Base-by-base conservation (phyloP, 2,888 invertebrate species). In the Epirrhoe tristata region DNA sequence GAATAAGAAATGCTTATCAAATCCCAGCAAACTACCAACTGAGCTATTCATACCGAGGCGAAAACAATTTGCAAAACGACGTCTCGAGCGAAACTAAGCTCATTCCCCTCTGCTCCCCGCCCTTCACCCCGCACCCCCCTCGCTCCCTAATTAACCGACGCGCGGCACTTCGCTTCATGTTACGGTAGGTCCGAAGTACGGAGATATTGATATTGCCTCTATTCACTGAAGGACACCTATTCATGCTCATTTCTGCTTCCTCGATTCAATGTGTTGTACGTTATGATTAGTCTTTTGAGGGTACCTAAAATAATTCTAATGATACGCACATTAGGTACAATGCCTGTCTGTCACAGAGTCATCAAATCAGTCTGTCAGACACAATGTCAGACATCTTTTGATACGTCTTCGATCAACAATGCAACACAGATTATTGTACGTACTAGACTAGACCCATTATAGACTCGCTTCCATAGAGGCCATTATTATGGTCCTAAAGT, bases 41-140 rank as follows among this genome's bases (percentile, higher is more conserved):
- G 36, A 63, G 55, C 50, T 68, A 68, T 66, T 66, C 64, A 64
- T 70, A 62, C 52, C 46, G 12, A 69, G 65, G 64, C 64, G 56
- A 69, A 71, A 67, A 72, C 67, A 69, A 72, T 72, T 74, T 69
- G 70, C 72, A 66, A 72, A 69, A 67, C 67, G 66, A 59, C 71
- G 65, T 71, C 69, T 63, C 67, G 58, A 63, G 62, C 70, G 61
- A 67, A 70, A 71, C 71, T 67, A 70, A 71, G 71, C 70, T 68
- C 54, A 67, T 66, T 70, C 69, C 69, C 67, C 68, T 66, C 70
- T 65, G 62, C 52, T 12, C 43, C 55, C 50, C 55, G n/a, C 34
- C 53, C 65, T 43, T n/a, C 56, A 17, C 52, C 55, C 31, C n/a
- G 63, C 36, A 24, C 58, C 34, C 48, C 8, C 24, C 66, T 54